Conservation (phyloP, 2,797 vertebrate species). For the Anguilla marmorata region DNA sequence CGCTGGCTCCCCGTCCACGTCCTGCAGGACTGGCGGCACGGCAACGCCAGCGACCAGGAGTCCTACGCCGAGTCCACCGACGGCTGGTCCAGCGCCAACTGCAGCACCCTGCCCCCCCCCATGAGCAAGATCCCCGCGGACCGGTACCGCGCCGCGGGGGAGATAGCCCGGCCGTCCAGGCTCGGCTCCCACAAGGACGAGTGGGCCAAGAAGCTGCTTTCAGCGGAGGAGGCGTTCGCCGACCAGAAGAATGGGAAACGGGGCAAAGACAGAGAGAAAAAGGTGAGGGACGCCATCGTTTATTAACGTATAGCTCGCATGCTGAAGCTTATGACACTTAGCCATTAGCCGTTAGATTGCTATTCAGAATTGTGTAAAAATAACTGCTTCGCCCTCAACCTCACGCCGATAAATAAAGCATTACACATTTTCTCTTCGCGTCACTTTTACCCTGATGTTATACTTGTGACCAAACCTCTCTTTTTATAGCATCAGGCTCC, state of each 20-base stretch:
- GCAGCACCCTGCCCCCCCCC: conserved; percentile 79
- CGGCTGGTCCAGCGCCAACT: conserved; percentile 75
- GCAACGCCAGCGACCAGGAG: conserved; percentile 73
- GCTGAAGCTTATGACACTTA: neutral
- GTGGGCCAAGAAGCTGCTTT: conserved; percentile 82
- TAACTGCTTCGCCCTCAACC: neutral
- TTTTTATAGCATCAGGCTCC: neutral
- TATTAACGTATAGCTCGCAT: neutral
- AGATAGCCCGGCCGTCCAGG: conserved; percentile 64
- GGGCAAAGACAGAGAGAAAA: conserved; percentile 71
- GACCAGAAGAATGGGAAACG: conserved; percentile 70
- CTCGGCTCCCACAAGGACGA: conserved; percentile 71
- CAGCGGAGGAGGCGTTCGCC: conserved; percentile 68
- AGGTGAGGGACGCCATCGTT: conserved; percentile 63
- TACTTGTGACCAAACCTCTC: neutral
- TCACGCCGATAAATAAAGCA: too few relatives aligned
- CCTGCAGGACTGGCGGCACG: conserved; percentile 82
- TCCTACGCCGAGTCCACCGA: conserved; percentile 72
- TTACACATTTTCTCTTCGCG: neutral
- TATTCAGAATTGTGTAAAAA: neutral
- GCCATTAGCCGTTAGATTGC: neutral
- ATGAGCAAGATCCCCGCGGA: conserved; percentile 87
- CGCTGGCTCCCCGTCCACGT: conserved; percentile 83
- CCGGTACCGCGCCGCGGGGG: conserved; percentile 79
- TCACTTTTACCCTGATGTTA: neutral